These are phyloP conservation scores for Zhuqinia jingwanae DNA, from an alignment of 2,888 invertebrate species.

Conservation along the genomic window DNA sequence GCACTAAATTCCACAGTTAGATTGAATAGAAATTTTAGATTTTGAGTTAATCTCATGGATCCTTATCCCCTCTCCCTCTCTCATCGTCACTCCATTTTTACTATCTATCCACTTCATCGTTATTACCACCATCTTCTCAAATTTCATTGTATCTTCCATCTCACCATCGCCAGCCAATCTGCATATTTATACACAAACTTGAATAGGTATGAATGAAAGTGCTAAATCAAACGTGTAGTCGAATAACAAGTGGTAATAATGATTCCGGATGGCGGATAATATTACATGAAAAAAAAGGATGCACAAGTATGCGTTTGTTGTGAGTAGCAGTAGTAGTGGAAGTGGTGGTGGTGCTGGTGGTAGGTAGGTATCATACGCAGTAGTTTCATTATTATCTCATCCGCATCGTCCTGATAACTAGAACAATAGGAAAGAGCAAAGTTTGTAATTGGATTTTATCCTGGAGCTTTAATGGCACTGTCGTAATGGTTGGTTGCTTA, in stretches of 20 bases:
- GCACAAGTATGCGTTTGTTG: constrained; percentile 10
- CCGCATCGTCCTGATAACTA: constrained; percentile 3
- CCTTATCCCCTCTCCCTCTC: no score
- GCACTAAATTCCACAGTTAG: neutral
- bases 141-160: neutral
- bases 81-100: no score
- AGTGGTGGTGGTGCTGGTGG: no score
- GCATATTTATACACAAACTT: neutral
- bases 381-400: no score
- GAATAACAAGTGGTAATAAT: constrained; percentile 1
- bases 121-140: constrained; percentile 14
- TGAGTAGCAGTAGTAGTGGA: no score
- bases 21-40: constrained; percentile 22
- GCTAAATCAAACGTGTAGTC: no score
- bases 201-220: no score
- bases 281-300: constrained; percentile 3
- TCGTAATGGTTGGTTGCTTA: constrained; percentile 38
- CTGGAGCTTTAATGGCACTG: constrained; percentile 42
- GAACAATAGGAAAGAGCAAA: constrained; percentile 58
- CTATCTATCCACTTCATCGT: neutral
- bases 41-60: constrained; percentile 28
- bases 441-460: constrained; percentile 72
- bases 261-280: neutral
- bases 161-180: constrained; percentile 6
- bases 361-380: no score